Percentiles rank a stretch among this genome's conserved stretches.
phyloP scores from a whole-genome alignment of 1,140 invertebrate genomes.

The Bombus waltoni region DNA sequence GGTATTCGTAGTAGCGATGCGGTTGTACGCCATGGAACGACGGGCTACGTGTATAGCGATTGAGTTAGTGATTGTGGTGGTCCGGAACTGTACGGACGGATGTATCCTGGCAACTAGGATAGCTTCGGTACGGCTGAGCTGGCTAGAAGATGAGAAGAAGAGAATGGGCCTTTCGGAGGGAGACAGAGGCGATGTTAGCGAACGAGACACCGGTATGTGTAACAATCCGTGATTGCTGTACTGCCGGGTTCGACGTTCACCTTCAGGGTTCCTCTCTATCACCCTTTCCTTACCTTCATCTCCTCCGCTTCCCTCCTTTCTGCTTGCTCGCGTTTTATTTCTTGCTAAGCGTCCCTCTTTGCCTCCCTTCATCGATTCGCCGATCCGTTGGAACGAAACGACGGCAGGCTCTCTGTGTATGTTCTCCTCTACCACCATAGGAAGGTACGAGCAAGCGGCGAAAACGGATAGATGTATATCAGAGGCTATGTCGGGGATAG shows the following conservation, averaged over 20 bases:
- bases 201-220: conserved; percentile 69
- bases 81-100: conserved; percentile 59
- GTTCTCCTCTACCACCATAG: not conserved
- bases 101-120: conserved; percentile 56
- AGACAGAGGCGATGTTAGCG: conserved; percentile 38
- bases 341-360: conserved; percentile 1
- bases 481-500: conserved; percentile 10
- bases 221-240: conserved; percentile 73
- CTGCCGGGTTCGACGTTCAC: conserved; percentile 72
- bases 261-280: conserved; percentile 25
- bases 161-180: conserved; percentile 21
- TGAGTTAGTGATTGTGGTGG: conserved; percentile 47
- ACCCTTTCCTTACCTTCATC: not conserved
- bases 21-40: conserved; percentile 1
- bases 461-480: conserved; percentile 29
- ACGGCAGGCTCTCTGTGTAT: not conserved
- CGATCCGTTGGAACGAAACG: conserved; percentile 18
- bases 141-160: conserved; percentile 55
- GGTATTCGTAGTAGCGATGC: conserved; percentile 53
- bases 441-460: not conserved
- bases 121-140: conserved; percentile 36
- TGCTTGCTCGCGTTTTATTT: conserved; percentile 23
- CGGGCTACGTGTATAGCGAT: conserved; percentile 37
- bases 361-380: not conserved
- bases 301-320: not conserved